Evolutionary conservation across 1,140 invertebrate genomes (phyloP).

Genomic region (Drosophila elegans): DNA sequence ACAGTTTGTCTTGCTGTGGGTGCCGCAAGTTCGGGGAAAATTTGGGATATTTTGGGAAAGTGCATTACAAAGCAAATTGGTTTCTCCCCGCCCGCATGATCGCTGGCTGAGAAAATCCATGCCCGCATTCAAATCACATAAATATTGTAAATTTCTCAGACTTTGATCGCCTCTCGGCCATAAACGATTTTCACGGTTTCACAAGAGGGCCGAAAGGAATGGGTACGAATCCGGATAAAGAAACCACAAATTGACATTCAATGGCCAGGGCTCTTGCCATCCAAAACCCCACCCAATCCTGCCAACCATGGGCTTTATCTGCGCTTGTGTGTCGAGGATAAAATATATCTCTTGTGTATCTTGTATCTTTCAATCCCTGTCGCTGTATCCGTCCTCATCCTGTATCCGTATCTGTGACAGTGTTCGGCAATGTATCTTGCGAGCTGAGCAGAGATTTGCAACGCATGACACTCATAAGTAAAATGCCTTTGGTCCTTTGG

Average conservation of each 20-base stretch:
- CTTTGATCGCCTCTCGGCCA: slow-evolving; percentile 33
- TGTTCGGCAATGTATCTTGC: slow-evolving; percentile 52
- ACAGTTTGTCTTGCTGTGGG: slow-evolving; percentile 53
- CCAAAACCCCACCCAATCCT: slow-evolving; percentile 14
- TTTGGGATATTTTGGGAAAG: slow-evolving; percentile 10
- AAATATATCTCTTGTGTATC: slow-evolving; percentile 35
- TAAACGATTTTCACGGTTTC: slow-evolving; percentile 66
- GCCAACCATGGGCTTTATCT: slow-evolving; percentile 17
- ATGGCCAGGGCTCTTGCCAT: slow-evolving; percentile 38
- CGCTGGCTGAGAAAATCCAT: slow-evolving; percentile 32
- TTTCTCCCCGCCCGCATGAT: slow-evolving; percentile 49
- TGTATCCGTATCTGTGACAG: slow-evolving; percentile 22
- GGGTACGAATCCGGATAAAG: slow-evolving; percentile 18
- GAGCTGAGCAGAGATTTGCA: slow-evolving; percentile 65
- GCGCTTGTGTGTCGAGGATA: slow-evolving; percentile 18
- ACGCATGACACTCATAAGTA: slow-evolving; percentile 80
- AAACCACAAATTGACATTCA: slow-evolving; percentile 78
- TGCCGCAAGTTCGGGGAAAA: slow-evolving; percentile 5
- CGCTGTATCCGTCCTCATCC: slow-evolving; percentile 13
- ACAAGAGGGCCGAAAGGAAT: not conserved
- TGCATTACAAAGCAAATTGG: slow-evolving; percentile 34
- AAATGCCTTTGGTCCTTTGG: slow-evolving; percentile 53
- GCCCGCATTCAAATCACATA: slow-evolving; percentile 71
- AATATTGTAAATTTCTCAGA: slow-evolving; percentile 56
- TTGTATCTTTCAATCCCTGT: slow-evolving; percentile 45